Base-by-base conservation (phyloP, 2,888 invertebrate species). In the Papilio gigon region DNA sequence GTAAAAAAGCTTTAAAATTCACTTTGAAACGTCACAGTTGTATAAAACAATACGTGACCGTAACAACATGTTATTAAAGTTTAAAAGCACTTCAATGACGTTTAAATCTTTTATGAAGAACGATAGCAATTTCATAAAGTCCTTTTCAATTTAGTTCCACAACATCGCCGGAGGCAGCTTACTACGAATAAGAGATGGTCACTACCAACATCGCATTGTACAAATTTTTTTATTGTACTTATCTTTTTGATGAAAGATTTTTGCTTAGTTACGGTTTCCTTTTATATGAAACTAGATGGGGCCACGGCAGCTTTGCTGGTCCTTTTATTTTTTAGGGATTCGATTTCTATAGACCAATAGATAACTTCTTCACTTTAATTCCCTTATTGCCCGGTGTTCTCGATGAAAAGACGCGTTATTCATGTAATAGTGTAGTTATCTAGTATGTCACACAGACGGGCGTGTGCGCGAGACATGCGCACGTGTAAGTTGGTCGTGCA, bases 401-500 rank as follows among this genome's bases (percentile, higher is more conserved):
- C 9, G 3, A 56, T 30, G 30, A 56, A 17, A 30, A 56, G 4
- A 25, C n/a, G n/a, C 9, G 4, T 30, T 0, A 30, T 17, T 14
- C n/a, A 30, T 14, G 2, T 53, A 2, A 8, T 27, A 27, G 6
- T 53, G 6, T 25, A 50, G 22, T 20, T 44, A 22, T 44, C 11
- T 50, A 25, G 12, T 53, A 8, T 30, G 6, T 14, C n/a, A 6
- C 53, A 27, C 12, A 47, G 22, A 12, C 12, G 37, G 17, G 25
- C 22, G 22, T 37, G 44, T 50, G 47, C 42, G 37, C n/a, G 3
- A 11, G 30, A 17, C n/a, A 37, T 50, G 61, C 42, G 70, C 70
- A 30, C 60, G 33, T 62, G 69, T 71, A 72, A 68, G 71, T 70
- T 70, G 72, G 68, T 59, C 71, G 73, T 70, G 64, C 63, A 70